These are phyloP conservation scores for Myxocyprinus asiaticus DNA, from an alignment of 2,113 vertebrate genomes.

Conservation along the genomic window DNA sequence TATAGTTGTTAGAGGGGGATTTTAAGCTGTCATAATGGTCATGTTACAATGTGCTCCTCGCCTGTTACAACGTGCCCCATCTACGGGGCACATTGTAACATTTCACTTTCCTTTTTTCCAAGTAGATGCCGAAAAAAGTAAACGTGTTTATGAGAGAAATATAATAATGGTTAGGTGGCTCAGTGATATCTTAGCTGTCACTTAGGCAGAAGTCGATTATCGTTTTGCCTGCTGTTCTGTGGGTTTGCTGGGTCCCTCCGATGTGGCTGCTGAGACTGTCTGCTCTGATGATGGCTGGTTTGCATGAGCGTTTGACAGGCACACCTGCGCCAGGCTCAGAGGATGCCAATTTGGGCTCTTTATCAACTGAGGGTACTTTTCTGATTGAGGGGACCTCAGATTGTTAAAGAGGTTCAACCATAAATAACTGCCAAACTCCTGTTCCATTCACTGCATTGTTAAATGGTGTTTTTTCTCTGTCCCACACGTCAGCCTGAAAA, in stretches of 20 bases:
- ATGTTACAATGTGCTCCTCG: too few species aligned
- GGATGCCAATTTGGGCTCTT: slow-evolving; percentile 7
- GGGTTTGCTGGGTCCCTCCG: slow-evolving; percentile 4
- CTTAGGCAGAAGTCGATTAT: slow-evolving; percentile 12
- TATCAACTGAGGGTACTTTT: slow-evolving; percentile 1
- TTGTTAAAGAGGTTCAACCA: slow-evolving; percentile 11
- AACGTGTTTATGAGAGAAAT: background rate
- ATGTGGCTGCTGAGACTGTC: slow-evolving; percentile 17
- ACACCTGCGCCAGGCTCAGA: slow-evolving; percentile 25
- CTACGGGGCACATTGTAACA: too few species aligned
- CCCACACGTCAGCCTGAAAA: background rate
- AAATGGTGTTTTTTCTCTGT: background rate
- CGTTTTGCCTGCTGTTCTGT: slow-evolving; percentile 30
- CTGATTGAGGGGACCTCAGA: slow-evolving; percentile 25
- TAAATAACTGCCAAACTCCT: slow-evolving; percentile 9
- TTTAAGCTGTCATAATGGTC: too few species aligned
- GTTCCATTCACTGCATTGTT: slow-evolving; percentile 18
- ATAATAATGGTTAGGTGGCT: background rate
- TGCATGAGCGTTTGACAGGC: slow-evolving; percentile 15
- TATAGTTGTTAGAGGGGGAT: too few species aligned
- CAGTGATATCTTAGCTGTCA: slow-evolving; percentile 10
- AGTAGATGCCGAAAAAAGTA: too few species aligned
- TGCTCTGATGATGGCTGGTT: slow-evolving; percentile 6
- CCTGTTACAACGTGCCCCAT: too few species aligned
- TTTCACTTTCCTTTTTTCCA: too few species aligned